These are phyloP conservation scores for Euleptes europaea DNA, from an alignment of 2,113 vertebrate genomes.

Conservation along the genomic window DNA sequence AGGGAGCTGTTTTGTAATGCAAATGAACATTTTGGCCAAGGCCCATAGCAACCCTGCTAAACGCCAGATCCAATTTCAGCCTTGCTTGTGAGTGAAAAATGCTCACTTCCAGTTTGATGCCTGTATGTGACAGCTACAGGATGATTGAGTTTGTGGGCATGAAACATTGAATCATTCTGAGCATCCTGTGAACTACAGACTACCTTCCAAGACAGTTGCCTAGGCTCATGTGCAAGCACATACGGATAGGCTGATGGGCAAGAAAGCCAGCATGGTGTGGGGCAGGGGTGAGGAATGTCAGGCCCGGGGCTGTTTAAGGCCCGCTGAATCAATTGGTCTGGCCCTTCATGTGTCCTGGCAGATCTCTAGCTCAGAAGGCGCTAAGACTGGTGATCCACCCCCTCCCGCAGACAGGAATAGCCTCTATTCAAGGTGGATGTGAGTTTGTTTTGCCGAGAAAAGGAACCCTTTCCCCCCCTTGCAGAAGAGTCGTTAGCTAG, in stretches of 20 bases:
- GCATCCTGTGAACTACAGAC: not conserved
- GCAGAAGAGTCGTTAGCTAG: too few species aligned
- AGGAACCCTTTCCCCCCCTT: too few species aligned
- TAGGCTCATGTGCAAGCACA: not conserved
- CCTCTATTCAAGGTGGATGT: too few species aligned
- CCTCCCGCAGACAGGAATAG: too few species aligned
- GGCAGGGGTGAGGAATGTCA: too few species aligned
- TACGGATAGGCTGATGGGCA: not conserved
- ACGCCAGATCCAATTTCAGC: not conserved
- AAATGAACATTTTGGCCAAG: not conserved
- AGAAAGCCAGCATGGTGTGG: too few species aligned
- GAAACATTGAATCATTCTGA: not conserved
- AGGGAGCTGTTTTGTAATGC: not conserved
- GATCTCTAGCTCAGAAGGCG: too few species aligned
- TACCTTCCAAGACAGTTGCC: not conserved
- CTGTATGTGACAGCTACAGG: not conserved
- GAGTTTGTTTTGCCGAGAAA: too few species aligned
- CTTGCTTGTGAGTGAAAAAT: not conserved
- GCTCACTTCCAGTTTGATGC: not conserved
- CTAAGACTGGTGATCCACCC: too few species aligned
- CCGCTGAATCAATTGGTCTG: too few species aligned
- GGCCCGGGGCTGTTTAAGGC: too few species aligned
- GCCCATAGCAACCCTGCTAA: not conserved
- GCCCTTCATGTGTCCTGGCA: too few species aligned
- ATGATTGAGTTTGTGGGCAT: slow-evolving; percentile 6